These are phyloP conservation scores for Melieria picta DNA, from an alignment of 2,888 invertebrate species.

Conservation along the genomic window DNA sequence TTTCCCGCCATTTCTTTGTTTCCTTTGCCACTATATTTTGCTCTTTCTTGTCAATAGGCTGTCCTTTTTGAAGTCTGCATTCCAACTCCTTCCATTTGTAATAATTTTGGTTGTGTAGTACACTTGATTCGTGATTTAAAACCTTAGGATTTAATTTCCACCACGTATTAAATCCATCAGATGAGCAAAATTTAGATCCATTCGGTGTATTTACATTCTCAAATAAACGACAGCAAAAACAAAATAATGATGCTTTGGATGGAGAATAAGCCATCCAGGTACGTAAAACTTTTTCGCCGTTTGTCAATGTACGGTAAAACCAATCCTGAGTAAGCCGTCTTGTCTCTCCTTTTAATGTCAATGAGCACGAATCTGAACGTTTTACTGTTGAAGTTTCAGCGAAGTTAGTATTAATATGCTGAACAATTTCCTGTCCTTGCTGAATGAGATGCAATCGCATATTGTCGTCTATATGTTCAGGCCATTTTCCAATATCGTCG, in stretches of 20 bases:
- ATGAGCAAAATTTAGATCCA: constrained; percentile 7
- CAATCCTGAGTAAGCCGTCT: constrained; percentile 78
- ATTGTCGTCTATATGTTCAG: no score
- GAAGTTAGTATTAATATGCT: no score
- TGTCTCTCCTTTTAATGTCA: no score
- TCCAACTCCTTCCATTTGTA: constrained; percentile 33
- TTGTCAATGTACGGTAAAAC: constrained; percentile 77
- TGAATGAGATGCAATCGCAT: no score
- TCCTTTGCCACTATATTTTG: no score
- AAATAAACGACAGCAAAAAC: no score
- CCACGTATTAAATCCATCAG: not conserved
- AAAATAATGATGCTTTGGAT: no score
- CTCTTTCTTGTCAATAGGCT: constrained; percentile 32
- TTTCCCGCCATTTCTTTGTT: no score
- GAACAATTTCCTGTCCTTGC: no score
- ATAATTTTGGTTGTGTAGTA: constrained; percentile 30
- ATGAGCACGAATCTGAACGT: no score
- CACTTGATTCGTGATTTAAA: constrained; percentile 12
- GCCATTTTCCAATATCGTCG: no score
- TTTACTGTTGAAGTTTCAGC: no score
- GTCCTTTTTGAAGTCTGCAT: constrained; percentile 29
- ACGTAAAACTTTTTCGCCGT: constrained; percentile 11
- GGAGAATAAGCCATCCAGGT: not conserved
- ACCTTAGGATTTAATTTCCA: constrained; percentile 14
- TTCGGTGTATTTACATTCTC: not conserved